phyloP scores from a whole-genome alignment of 2,113 vertebrate species.

The Siphamia tubifer region DNA sequence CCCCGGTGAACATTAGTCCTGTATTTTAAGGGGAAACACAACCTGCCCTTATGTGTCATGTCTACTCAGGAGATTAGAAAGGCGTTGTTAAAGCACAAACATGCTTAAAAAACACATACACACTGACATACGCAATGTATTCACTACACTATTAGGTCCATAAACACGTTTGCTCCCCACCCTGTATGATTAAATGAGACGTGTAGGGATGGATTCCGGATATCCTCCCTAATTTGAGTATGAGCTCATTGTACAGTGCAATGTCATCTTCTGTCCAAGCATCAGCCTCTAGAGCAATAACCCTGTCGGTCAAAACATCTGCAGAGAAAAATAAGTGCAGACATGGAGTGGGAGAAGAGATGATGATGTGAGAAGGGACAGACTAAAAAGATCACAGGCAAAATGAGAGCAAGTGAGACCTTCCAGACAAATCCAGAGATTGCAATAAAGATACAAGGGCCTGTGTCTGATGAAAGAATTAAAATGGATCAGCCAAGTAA shows the following conservation, averaged over 20 bases:
- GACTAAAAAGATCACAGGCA: constrained; percentile 18
- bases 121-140: constrained; percentile 21
- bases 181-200: constrained; percentile 72
- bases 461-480: constrained; percentile 15
- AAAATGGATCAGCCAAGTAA: constrained; percentile 5
- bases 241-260: constrained; percentile 72
- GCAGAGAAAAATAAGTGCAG: constrained; percentile 54
- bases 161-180: constrained; percentile 62
- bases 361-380: constrained; percentile 31
- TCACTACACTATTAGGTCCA: constrained; percentile 43
- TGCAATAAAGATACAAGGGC: constrained; percentile 23
- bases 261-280: constrained; percentile 68
- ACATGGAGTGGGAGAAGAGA: constrained; percentile 34
- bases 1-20: neutral
- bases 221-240: constrained; percentile 78
- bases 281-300: constrained; percentile 72
- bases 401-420: constrained; percentile 28
- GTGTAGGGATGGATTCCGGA: constrained; percentile 72
- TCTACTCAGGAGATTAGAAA: constrained; percentile 31
- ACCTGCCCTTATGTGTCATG: constrained; percentile 52
- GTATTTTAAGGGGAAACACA: constrained; percentile 30
- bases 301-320: constrained; percentile 77
- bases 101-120: constrained; percentile 1
- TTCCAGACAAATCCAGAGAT: constrained; percentile 49
- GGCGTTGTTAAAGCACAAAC: constrained; percentile 34